Evolutionary conservation across 2,797 vertebrate genomes (phyloP).

Genomic region (Bradypodion ventrale): DNA sequence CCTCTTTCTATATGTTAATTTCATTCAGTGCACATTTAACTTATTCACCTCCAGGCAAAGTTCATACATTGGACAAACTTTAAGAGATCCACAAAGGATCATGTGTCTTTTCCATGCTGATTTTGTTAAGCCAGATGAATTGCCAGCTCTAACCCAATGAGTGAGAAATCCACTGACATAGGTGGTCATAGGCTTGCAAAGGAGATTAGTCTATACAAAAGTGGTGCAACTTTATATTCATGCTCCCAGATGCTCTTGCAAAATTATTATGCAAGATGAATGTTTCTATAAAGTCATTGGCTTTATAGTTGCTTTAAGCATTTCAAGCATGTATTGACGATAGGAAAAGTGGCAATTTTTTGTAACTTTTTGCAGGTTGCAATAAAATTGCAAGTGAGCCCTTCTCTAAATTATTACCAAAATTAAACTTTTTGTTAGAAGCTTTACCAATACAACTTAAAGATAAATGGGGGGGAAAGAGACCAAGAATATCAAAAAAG

Average conservation of each 20-base stretch:
- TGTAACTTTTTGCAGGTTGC: not conserved
- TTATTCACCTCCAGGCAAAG: constrained; percentile 36
- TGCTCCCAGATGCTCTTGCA: constrained; percentile 16
- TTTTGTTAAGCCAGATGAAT: constrained; percentile 45
- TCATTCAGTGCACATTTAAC: constrained; percentile 28
- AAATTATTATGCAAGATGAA: not conserved
- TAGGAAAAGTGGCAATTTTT: not conserved
- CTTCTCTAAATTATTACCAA: too few relatives aligned
- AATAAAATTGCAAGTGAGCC: not conserved
- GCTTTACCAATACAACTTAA: too few relatives aligned
- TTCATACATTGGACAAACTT: constrained; percentile 46
- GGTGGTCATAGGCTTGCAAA: constrained; percentile 36
- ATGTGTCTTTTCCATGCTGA: constrained; percentile 23
- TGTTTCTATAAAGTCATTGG: not conserved
- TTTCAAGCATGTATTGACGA: not conserved
- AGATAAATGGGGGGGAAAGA: too few relatives aligned
- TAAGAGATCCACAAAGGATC: constrained; percentile 9
- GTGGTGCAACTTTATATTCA: constrained; percentile 28
- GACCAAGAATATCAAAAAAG: too few relatives aligned
- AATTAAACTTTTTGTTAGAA: too few relatives aligned
- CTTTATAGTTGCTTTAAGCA: not conserved
- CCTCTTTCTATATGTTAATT: not conserved
- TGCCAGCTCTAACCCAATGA: not conserved
- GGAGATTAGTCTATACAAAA: constrained; percentile 29
- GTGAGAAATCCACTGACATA: constrained; percentile 21